Conservation (phyloP, 2,888 invertebrate genomes). For the Tinea pellionella region DNA sequence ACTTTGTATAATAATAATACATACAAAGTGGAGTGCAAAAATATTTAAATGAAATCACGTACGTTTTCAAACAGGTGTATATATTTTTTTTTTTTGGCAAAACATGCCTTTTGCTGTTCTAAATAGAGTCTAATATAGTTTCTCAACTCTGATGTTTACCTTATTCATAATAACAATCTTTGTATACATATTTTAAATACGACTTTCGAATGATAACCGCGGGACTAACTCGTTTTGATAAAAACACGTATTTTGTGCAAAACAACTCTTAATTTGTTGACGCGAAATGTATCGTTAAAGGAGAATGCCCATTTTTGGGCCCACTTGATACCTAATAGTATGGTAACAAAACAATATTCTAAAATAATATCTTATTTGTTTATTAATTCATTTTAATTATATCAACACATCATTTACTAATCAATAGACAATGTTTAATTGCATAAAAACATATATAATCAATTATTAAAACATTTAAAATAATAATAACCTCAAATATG, state of each 20-base stretch:
- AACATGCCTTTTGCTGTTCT: not conserved
- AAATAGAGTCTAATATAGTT: not conserved
- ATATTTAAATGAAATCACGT: not conserved
- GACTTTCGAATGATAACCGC: conserved; percentile 5
- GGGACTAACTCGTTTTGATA: not conserved
- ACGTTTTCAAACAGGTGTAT: not conserved
- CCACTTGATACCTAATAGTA: too few species aligned
- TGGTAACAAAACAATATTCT: too few species aligned
- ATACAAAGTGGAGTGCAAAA: not conserved
- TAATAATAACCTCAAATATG: too few species aligned
- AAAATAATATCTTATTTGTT: too few species aligned
- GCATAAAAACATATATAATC: too few species aligned
- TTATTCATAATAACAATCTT: not conserved
- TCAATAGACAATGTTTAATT: too few species aligned
- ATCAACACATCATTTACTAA: too few species aligned
- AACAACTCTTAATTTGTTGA: not conserved
- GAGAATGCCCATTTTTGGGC: too few species aligned
- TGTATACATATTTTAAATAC: not conserved
- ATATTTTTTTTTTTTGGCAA: not conserved
- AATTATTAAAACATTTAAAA: too few species aligned
- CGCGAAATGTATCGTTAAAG: not conserved
- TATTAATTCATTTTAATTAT: too few species aligned
- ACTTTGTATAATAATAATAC: not conserved
- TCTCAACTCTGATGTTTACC: not conserved
- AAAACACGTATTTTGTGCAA: not conserved